Evolutionary conservation across 2,888 invertebrate genomes (phyloP).

Genomic region (Conomelus anceps): DNA sequence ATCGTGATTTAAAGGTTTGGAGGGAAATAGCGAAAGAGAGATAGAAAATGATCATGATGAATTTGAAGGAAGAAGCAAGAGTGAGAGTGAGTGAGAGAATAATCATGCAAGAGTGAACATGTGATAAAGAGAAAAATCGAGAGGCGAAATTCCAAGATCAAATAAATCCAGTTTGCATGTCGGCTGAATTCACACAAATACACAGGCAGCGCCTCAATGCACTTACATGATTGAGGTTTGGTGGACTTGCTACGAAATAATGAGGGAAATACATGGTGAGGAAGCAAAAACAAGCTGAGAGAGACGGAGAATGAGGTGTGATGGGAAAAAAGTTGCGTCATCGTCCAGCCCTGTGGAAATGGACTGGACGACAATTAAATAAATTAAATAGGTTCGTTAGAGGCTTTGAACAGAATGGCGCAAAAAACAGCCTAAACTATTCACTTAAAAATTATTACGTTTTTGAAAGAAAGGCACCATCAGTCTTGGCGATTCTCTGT

Average conservation of each 20-base stretch:
- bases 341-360: background rate
- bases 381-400: background rate
- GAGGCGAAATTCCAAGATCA: background rate
- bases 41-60: too few species aligned
- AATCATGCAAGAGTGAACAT: too few species aligned
- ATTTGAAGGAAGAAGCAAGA: too few species aligned
- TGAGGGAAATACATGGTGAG: background rate
- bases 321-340: background rate
- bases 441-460: background rate
- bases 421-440: background rate
- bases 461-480: background rate
- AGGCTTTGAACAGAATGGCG: background rate
- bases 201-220: too few species aligned
- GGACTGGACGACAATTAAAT: background rate
- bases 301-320: background rate
- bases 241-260: background rate
- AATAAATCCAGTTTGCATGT: background rate
- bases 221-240: background rate
- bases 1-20: too few species aligned
- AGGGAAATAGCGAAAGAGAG: too few species aligned
- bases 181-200: too few species aligned
- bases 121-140: background rate
- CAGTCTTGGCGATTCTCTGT: background rate
- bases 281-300: background rate
- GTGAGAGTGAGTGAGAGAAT: too few species aligned